Percentiles rank a stretch among this genome's conserved stretches.
These are phyloP conservation scores for Papilio machaon DNA, from an alignment of 1,140 invertebrate genomes.

Conservation along the genomic window DNA sequence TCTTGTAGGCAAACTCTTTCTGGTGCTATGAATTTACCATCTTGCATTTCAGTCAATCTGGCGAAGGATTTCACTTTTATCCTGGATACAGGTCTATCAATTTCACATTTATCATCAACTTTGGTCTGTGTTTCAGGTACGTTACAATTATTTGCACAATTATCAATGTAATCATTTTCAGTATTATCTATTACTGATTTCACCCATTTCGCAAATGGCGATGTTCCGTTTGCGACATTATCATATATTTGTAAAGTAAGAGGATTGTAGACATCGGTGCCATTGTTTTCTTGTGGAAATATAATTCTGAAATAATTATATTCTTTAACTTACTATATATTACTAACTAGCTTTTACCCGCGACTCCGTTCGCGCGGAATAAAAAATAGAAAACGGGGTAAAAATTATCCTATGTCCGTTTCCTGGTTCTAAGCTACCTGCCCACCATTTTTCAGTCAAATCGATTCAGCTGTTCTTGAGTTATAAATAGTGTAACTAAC, in stretches of 20 bases:
- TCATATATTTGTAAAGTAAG: neutral
- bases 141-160: neutral
- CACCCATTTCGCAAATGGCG: neutral
- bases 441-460: too few relatives aligned
- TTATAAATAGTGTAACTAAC: too few relatives aligned
- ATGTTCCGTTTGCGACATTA: neutral
- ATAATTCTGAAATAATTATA: neutral
- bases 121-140: too few relatives aligned
- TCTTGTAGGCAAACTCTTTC: neutral
- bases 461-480: too few relatives aligned
- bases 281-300: neutral
- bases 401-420: too few relatives aligned
- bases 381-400: too few relatives aligned
- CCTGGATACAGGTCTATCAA: neutral
- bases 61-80: conserved; percentile 23
- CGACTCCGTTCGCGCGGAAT: too few relatives aligned
- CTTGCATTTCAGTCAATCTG: neutral
- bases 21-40: neutral
- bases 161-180: neutral
- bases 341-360: too few relatives aligned
- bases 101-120: neutral
- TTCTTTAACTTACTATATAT: neutral
- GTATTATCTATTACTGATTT: neutral
- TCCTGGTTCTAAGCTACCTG: too few relatives aligned
- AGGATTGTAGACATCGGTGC: neutral